phyloP scores from a whole-genome alignment of 2,797 vertebrate species.

The Tapera naevia region DNA sequence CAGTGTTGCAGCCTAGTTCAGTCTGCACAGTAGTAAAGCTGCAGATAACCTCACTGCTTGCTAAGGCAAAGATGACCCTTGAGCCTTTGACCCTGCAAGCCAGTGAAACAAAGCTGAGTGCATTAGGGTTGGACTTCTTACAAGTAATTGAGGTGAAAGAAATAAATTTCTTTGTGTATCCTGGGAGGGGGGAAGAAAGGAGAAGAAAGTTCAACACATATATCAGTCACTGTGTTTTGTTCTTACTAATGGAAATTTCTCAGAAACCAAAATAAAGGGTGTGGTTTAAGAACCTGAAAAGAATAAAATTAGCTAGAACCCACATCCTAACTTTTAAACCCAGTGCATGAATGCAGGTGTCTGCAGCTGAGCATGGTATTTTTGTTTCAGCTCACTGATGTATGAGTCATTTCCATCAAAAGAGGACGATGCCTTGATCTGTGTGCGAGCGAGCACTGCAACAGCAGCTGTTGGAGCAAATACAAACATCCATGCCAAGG shows the following conservation, averaged over 20 bases:
- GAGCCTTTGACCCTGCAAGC: background rate
- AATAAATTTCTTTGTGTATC: conserved; percentile 47
- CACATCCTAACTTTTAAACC: conserved; percentile 53
- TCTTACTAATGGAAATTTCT: conserved; percentile 52
- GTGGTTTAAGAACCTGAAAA: conserved; percentile 1
- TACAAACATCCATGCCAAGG: conserved; percentile 60
- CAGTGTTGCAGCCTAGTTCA: background rate
- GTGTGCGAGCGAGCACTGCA: background rate
- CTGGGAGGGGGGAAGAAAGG: background rate
- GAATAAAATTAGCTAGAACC: conserved; percentile 45
- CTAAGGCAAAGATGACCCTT: conserved; percentile 26
- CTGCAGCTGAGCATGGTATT: conserved; percentile 50
- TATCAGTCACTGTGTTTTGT: conserved; percentile 59
- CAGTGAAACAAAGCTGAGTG: background rate
- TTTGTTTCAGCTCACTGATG: conserved; percentile 57
- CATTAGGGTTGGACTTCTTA: background rate
- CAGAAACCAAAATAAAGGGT: conserved; percentile 55
- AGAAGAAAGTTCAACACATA: conserved; percentile 40
- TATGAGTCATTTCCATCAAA: conserved; percentile 62
- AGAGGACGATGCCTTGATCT: conserved; percentile 56
- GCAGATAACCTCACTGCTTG: background rate
- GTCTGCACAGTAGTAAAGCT: background rate
- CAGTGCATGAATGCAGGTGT: conserved; percentile 51
- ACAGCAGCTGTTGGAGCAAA: conserved; percentile 67
- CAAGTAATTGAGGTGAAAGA: conserved; percentile 16